Base-by-base conservation (phyloP, 92 coral and sea anemone genomes). In the Metridium senile region DNA sequence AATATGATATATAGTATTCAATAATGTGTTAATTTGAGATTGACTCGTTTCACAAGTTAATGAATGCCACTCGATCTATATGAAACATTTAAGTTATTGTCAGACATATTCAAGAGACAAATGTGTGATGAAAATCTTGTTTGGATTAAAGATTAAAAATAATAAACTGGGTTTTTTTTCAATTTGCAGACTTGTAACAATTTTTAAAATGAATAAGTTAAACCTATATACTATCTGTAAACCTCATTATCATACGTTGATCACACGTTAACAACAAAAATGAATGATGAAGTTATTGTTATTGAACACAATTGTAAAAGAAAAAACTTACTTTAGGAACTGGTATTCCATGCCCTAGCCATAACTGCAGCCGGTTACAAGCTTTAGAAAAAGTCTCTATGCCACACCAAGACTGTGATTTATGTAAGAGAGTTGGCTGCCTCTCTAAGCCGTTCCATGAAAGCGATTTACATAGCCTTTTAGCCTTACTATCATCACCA, bases 341-440 rank as follows among this genome's bases (percentile, higher is more conserved):
- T 28, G 69, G 69, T 30, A 63, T 28, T 8, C n/a, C 69, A 63
- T 63, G 69, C 1, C 69, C 69, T 1, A 63, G 45, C 69, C 69
- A 63, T 63, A 63, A 31, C n/a, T 31, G 69, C 10, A 30, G 28
- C 45, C 18, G 27, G 6, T 63, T 63, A 11, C 29, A 31, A 63
- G 39, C 10, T 21, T 9, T 63, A 2, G n/a, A 29, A 27, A 23
- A 13, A 28, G 8, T 16, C 28, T 29, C 43, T 28, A 63, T 63
- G 16, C 69, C 69, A 59, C 69, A 63, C 69, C 69, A 63, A 7
- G 69, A 63, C 45, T 28, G 45, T 63, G 69, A 63, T 31, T 63
- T 63, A 30, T 63, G 69, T 16, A 63, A 28, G 4, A 63, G n/a
- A 4, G 45, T n/a, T 28, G 39, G 69, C 11, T 63, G 69, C 10